Conservation (phyloP, 2,113 vertebrate genomes). For the Pan troglodytes region DNA sequence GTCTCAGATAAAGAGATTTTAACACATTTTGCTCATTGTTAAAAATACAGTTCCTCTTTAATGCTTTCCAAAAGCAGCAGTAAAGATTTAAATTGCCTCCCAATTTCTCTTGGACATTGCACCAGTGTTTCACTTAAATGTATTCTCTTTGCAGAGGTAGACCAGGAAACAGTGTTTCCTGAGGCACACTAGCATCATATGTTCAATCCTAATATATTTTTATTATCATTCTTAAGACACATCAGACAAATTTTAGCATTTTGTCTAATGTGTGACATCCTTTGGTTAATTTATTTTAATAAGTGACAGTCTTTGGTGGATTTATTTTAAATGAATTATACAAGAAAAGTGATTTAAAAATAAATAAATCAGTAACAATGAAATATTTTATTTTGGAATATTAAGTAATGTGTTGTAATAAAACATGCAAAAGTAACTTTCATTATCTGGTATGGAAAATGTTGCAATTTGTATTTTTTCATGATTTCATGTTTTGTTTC, state of each 20-base stretch:
- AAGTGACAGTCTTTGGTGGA: neutral
- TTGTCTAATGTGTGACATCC: neutral
- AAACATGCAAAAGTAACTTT: neutral
- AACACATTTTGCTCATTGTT: neutral
- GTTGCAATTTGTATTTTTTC: neutral
- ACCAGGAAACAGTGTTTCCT: neutral
- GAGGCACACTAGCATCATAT: neutral
- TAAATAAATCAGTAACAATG: neutral
- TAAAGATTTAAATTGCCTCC: conserved; percentile 51
- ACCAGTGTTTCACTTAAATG: neutral
- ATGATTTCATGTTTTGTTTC: conserved; percentile 5
- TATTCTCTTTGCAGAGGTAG: neutral
- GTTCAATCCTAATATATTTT: neutral
- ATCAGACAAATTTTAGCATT: neutral
- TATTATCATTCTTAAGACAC: neutral
- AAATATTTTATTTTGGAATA: neutral
- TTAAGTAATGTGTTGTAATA: neutral
- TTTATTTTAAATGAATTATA: conserved; percentile 6
- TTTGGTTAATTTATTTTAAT: neutral
- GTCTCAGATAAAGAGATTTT: neutral
- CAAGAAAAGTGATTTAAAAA: neutral
- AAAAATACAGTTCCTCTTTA: neutral
- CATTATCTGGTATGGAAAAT: neutral
- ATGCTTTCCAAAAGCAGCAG: conserved; percentile 17
- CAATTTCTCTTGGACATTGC: neutral